Evolutionary conservation across 2,797 vertebrate species (phyloP).

Genomic region (Ispidina lecontei): DNA sequence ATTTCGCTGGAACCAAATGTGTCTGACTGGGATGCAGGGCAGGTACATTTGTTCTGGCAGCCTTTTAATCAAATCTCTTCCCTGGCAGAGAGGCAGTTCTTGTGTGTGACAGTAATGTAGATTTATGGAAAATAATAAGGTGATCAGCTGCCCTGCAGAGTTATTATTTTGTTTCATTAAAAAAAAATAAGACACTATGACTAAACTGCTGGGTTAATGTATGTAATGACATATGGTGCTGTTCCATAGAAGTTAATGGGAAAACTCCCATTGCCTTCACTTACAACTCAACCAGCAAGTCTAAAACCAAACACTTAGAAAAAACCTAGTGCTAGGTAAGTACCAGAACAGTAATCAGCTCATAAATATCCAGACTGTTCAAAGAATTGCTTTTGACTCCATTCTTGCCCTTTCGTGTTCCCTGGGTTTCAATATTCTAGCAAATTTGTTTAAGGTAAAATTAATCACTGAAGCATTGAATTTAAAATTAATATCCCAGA

Average conservation of each 20-base stretch:
- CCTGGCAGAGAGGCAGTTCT: conserved; percentile 25
- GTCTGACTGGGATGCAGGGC: conserved; percentile 9
- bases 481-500: background rate
- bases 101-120: conserved; percentile 16
- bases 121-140: conserved; percentile 59
- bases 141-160: conserved; percentile 42
- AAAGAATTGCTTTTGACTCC: background rate
- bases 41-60: conserved; percentile 5
- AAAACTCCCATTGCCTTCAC: background rate
- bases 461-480: conserved; percentile 16
- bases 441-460: conserved; percentile 4
- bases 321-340: background rate
- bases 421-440: background rate
- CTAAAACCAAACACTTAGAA: background rate
- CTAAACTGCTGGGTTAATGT: background rate
- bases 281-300: background rate
- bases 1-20: background rate
- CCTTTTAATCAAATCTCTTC: conserved; percentile 21
- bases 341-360: background rate
- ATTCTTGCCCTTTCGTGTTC: background rate
- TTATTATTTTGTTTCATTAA: conserved; percentile 45
- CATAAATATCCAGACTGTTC: background rate
- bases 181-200: background rate
- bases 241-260: background rate
- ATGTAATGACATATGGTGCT: background rate